Base-by-base conservation (phyloP, 2,888 invertebrate genomes). In the Arctia plantaginis region DNA sequence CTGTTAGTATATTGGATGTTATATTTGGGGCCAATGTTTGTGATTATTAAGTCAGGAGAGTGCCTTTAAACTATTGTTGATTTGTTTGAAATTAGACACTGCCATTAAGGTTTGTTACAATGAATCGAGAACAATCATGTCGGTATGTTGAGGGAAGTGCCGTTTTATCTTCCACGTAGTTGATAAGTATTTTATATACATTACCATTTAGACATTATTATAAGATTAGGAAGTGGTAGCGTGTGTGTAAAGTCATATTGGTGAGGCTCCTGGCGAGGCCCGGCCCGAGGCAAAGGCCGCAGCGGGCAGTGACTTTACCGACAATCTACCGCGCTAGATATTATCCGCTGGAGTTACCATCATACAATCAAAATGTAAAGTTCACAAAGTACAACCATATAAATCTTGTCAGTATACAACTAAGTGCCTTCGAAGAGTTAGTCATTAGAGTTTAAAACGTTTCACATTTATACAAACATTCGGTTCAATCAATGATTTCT, bases 391-490 rank as follows among this genome's bases (percentile, higher is more conserved):
- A 94, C 95, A 95, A 95, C 92, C 91, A 89, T 91, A 88, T 90
- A 89, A 92, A 86, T 95, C 95, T 94, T 93, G 94, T 95, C 95
- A 94, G 87, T 93, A 90, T 91, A 91, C 89, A 93, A 92, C 92
- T 94, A 95, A 95, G 95, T 95, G 95, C 95, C 95, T 95, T 95
- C 87, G 84, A 92, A 93, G 92, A 89, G 86, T 94, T 95, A 95
- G 95, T 95, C 95, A 95, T 94, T 95, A 95, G 95, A 88, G 85
- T 91, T 93, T 93, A 92, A 93, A 93, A 92, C 90, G 85, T 91
- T 89, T 88, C 90, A 88, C 87, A 86, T 87, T 80, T 81, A 62
- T 62, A 83, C 86, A 87, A 87, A 83, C 79, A 84, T 87, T 89
- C 79, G 82, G 87, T 89, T 88, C 81, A 82, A 87, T 85, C 85